Evolutionary conservation across 2,888 invertebrate species (phyloP).

Genomic region (Dichetophora obliterata): DNA sequence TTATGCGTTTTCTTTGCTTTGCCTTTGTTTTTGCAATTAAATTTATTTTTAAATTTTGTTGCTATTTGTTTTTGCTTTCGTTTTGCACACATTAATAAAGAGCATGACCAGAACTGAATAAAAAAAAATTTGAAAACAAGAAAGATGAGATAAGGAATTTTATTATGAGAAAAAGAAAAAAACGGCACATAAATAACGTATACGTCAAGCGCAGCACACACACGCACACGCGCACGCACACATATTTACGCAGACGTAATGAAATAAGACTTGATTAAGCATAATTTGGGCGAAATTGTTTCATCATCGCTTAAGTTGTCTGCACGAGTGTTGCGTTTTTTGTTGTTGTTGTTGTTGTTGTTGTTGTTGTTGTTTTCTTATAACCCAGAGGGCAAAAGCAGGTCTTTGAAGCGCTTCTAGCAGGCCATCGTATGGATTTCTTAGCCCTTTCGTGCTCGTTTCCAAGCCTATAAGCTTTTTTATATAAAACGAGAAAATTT

Average conservation of each 20-base stretch:
- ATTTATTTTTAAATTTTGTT: conserved; percentile 21
- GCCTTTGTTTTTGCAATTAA: conserved; percentile 18
- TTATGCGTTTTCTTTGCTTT: background rate
- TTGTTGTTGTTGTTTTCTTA: background rate
- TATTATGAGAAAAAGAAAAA: background rate
- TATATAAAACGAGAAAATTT: too few species aligned
- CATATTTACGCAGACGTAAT: background rate
- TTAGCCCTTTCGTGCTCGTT: too few species aligned
- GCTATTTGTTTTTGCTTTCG: conserved; percentile 9
- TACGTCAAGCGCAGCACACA: background rate
- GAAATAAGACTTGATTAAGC: conserved; percentile 1
- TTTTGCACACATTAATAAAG: background rate
- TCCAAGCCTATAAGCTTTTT: too few species aligned
- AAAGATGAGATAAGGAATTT: background rate
- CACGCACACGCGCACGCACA: background rate
- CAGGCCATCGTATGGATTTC: too few species aligned
- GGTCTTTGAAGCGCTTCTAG: too few species aligned
- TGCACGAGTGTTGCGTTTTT: background rate
- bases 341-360: background rate
- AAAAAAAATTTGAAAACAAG: background rate
- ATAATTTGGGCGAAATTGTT: background rate
- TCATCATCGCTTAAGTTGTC: background rate
- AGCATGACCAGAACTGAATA: background rate
- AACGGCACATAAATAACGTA: background rate
- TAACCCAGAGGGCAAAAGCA: too few species aligned